Evolutionary conservation across 2,797 vertebrate species (phyloP), one percentile per base, ranked within the genome.

Genomic region (Cuniculus paca): DNA sequence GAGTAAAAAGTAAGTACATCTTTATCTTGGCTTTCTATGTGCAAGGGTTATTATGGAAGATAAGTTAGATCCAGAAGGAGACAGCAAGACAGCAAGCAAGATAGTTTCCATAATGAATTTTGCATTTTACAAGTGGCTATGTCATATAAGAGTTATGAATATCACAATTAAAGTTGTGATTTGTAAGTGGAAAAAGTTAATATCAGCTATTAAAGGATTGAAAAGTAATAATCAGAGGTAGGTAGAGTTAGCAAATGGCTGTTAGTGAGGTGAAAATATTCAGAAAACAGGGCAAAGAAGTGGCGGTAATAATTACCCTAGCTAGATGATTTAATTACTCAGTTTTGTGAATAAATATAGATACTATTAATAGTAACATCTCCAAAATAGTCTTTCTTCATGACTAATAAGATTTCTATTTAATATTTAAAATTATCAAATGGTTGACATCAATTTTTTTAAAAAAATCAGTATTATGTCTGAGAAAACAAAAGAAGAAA

Each of bases 341-440:
- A 45, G 39, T 63, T 92, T 58, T 60, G 16, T 78, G 34, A 90
- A 50, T 78, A 13, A 61, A 79, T 65, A 26, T 2, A 56, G 61
- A 81, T 7, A 60, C 1, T 70, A 75, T 60, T 84, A 65, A 77
- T 82, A 86, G 42, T 68, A 90, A 60, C 14, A 89, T 42, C 36
- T 13, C 61, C 14, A 81, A 81, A 84, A 88, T 39, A 50, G 6
- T 31, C 19, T 17, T 77, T 20, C n/a, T 95, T 93, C 42, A 36
- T 58, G 31, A 34, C 19, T 19, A 90, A 91, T 16, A 93, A n/a
- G 4, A 58, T 31, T 95, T 91, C 28, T 31, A 45, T 31, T 87
- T 81, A 42, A 54, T 58, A 10, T 36, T 94, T 94, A 68, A 82
- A 86, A 42, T 77, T 88, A 83, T 74, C 56, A 84, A 79, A 56